Base-by-base conservation (phyloP, 2,113 vertebrate species). In the Lathamus discolor region DNA sequence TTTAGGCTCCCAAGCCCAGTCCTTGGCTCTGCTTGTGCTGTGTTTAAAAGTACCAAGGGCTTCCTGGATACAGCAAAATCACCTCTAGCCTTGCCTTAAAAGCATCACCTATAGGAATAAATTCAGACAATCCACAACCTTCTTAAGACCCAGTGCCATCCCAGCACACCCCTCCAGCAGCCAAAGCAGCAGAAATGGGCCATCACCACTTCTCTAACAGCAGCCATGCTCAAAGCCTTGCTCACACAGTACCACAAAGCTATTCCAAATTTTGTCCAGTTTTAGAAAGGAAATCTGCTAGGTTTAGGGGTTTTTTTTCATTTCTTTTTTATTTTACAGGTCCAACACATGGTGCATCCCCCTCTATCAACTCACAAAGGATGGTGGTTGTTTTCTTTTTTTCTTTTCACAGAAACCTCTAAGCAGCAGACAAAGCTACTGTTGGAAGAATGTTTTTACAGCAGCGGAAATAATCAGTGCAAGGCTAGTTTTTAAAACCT, bases 401-500 rank as follows among this genome's bases (percentile, higher is more conserved):
- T 24, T 17, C 35, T 89, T 94, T 87, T 35, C 25, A 43, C 64
- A 80, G 73, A 83, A 89, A 49, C 24, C 52, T 91, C 39, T 39
- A 79, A 62, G 84, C 6, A 80, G 54, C 54, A 92, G 37, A 77
- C 52, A 87, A 92, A 91, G 74, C 57, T 70, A 29, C 81, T 29
- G 41, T 69, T 3, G 10, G 77, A 92, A 87, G 81, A 87, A 90
- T 94, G 81, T 85, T 93, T 96, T 96, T 93, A 91, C 77, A 91
- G 88, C 66, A 51, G 70, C 83, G 86, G 92, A 95, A 95, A 93
- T 91, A 93, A 96, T 94, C 92, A 95, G 93, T 67, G 70, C 83
- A 92, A 94, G 63, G 70, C 81, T 95, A 93, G 92, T 93, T 96
- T 96, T 96, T 85, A 95, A 96, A 96, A 93, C 86, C 93, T 95